Evolutionary conservation across 2,888 invertebrate species (phyloP).

Genomic region (Pyrochroa serraticornis): DNA sequence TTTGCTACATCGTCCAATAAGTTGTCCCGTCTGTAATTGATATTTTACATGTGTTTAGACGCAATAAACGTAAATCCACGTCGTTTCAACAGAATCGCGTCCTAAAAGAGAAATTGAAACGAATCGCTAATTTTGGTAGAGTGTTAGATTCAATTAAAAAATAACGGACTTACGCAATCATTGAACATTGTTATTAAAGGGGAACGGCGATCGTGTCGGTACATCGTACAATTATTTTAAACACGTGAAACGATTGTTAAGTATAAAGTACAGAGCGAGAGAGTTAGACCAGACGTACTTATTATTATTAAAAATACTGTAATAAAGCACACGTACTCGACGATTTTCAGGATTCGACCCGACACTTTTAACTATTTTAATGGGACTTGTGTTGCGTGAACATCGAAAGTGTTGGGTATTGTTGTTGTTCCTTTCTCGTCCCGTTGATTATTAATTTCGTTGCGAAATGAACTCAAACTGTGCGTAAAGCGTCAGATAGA

Average conservation of each 20-base stretch:
- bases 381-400: slow-evolving; percentile 2
- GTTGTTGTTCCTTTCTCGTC: slow-evolving; percentile 2
- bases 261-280: background rate
- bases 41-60: slow-evolving; percentile 15
- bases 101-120: background rate
- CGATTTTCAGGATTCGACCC: slow-evolving; percentile 5
- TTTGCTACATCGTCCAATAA: background rate
- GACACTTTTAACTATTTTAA: slow-evolving; percentile 2
- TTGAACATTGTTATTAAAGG: slow-evolving; percentile 1
- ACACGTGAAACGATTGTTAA: slow-evolving; percentile 11
- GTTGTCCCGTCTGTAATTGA: slow-evolving; percentile 11
- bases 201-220: slow-evolving; percentile 9
- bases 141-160: too few species aligned
- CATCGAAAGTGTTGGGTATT: slow-evolving; percentile 2
- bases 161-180: too few species aligned
- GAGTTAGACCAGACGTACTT: slow-evolving; percentile 2
- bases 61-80: slow-evolving; percentile 11
- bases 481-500: slow-evolving; percentile 18
- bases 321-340: slow-evolving; percentile 15
- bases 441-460: slow-evolving; percentile 16
- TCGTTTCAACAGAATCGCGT: background rate
- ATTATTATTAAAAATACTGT: slow-evolving; percentile 12
- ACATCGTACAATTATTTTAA: slow-evolving; percentile 16
- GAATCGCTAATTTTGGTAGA: too few species aligned
- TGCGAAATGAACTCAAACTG: slow-evolving; percentile 14